Evolutionary conservation across 2,888 invertebrate species (phyloP).

Genomic region (Cepaea hortensis): DNA sequence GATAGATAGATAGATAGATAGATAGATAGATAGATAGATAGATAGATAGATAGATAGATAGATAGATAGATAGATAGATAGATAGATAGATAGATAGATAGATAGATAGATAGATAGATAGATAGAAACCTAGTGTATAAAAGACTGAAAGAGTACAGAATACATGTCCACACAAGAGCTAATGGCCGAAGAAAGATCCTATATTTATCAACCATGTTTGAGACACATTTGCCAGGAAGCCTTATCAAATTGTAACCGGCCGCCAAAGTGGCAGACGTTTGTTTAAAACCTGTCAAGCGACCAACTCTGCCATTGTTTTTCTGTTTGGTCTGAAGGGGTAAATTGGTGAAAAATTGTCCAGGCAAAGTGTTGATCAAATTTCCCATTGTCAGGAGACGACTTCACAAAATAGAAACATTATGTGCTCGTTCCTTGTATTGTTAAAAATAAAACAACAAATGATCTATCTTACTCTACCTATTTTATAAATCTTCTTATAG

Average conservation of each 20-base stretch:
- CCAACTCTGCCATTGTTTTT: background rate
- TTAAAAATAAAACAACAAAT: background rate
- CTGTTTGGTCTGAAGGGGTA: background rate
- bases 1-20: constrained; percentile 1
- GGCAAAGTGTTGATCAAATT: background rate
- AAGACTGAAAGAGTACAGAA: background rate
- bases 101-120: background rate
- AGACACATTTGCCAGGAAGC: background rate
- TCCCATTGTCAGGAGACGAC: background rate
- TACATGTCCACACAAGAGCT: background rate
- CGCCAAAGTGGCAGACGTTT: background rate
- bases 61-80: constrained; percentile 4
- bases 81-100: constrained; percentile 1
- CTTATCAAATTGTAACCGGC: background rate
- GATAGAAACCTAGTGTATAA: background rate
- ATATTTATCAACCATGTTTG: background rate
- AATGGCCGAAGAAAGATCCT: background rate
- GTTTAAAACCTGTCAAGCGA: background rate
- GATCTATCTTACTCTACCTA: background rate
- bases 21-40: constrained; percentile 7
- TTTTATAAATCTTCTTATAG: too few relatives aligned
- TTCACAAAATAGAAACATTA: background rate
- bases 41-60: constrained; percentile 7
- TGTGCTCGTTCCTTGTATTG: background rate
- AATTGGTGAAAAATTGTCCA: background rate